phyloP scores from a whole-genome alignment of 2,113 vertebrate genomes.

The Bombycilla garrulus region DNA sequence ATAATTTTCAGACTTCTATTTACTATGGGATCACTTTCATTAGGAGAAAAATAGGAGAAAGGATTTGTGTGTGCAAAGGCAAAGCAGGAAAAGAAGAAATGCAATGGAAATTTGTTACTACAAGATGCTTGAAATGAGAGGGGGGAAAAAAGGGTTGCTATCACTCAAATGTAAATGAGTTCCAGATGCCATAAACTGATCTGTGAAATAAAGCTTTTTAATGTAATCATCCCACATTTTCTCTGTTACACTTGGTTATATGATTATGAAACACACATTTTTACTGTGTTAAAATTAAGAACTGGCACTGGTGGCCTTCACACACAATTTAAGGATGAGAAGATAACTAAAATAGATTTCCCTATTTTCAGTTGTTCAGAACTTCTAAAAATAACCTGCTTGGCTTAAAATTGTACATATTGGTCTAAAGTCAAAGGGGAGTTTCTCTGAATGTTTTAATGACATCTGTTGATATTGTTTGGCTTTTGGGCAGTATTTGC shows the following conservation, averaged over 20 bases:
- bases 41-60: background rate
- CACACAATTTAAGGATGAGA: conserved; percentile 18
- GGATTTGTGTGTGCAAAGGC: background rate
- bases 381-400: conserved; percentile 24
- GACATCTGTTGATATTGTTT: background rate
- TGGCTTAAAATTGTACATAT: background rate
- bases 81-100: background rate
- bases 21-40: background rate
- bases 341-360: conserved; percentile 29
- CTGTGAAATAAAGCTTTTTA: conserved; percentile 35
- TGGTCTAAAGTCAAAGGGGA: background rate
- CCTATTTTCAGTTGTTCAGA: conserved; percentile 6
- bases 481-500: background rate
- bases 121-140: background rate
- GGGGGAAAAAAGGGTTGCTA: background rate
- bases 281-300: background rate
- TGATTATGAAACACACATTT: background rate
- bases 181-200: conserved; percentile 13
- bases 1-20: background rate
- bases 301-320: background rate
- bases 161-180: conserved; percentile 14
- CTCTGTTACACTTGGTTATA: conserved; percentile 6
- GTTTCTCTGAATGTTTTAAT: background rate
- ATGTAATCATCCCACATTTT: background rate
- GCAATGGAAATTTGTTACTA: background rate